Conservation (phyloP, 2,888 invertebrate genomes). For the Odontocolon sp. region DNA sequence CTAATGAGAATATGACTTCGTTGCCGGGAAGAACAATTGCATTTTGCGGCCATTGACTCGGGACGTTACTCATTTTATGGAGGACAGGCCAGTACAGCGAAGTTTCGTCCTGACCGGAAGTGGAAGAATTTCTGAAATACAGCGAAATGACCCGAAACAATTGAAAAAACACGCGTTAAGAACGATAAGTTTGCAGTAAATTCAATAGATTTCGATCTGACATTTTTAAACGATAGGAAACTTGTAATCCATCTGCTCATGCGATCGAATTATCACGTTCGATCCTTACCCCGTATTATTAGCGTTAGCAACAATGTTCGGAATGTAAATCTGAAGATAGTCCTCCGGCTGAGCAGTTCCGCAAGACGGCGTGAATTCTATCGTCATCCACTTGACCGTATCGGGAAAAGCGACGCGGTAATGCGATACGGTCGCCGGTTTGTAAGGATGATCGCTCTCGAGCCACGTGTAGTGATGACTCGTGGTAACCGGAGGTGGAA, state of each 20-base stretch:
- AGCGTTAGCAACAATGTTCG: slow-evolving; percentile 76
- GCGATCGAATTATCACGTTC: neutral
- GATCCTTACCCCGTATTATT: slow-evolving; percentile 66
- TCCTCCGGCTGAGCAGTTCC: slow-evolving; percentile 97
- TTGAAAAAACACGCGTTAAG: too few relatives aligned
- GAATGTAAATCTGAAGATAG: slow-evolving; percentile 88
- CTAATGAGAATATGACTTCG: slow-evolving; percentile 96
- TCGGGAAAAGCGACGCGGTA: slow-evolving; percentile 95
- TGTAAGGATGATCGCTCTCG: slow-evolving; percentile 98
- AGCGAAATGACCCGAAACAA: too few relatives aligned
- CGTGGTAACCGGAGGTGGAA: slow-evolving; percentile 83
- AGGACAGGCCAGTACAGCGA: slow-evolving; percentile 85
- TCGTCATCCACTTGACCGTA: slow-evolving; percentile 93
- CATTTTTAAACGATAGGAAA: neutral
- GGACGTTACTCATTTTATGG: slow-evolving; percentile 85
- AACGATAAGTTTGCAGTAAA: too few relatives aligned
- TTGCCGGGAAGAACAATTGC: slow-evolving; percentile 93
- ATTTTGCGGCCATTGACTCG: slow-evolving; percentile 92
- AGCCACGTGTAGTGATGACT: slow-evolving; percentile 95
- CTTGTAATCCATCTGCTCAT: neutral
- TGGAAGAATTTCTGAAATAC: slow-evolving; percentile 61
- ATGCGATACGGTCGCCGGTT: slow-evolving; percentile 91
- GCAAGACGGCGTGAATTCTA: slow-evolving; percentile 96
- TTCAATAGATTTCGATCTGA: neutral
- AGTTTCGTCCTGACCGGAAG: slow-evolving; percentile 67